Evolutionary conservation across 1,140 invertebrate species (phyloP).

Genomic region (Theocolax elegans): DNA sequence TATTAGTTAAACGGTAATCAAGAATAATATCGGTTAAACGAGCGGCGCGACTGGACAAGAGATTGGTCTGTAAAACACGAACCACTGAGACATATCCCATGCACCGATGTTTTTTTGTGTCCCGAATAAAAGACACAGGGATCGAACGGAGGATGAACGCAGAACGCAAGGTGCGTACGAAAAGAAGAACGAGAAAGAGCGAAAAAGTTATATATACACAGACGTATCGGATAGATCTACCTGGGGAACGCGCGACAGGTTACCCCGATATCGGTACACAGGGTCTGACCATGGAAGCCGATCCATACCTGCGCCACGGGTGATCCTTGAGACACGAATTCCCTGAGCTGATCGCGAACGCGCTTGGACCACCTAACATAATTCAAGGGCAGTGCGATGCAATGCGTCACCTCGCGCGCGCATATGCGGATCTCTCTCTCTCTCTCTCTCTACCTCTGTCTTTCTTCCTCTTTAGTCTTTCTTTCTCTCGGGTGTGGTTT

Average conservation of each 20-base stretch:
- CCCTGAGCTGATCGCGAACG: slow-evolving; percentile 8
- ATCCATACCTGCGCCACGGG: slow-evolving; percentile 10
- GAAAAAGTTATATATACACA: too few relatives aligned
- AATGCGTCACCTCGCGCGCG: slow-evolving; percentile 24
- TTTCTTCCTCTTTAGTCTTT: background rate
- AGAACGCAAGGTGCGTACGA: slow-evolving; percentile 8
- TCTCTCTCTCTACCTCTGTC: background rate
- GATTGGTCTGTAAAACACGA: too few relatives aligned
- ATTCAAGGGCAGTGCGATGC: slow-evolving; percentile 12
- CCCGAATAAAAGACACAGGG: too few relatives aligned
- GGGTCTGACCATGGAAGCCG: background rate
- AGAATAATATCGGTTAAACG: too few relatives aligned
- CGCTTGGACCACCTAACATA: slow-evolving; percentile 21
- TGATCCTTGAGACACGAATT: slow-evolving; percentile 11
- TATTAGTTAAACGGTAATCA: too few relatives aligned
- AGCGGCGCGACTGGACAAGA: too few relatives aligned
- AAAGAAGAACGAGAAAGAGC: background rate
- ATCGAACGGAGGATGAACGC: slow-evolving; percentile 9
- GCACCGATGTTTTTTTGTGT: too few relatives aligned
- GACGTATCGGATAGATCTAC: slow-evolving; percentile 2
- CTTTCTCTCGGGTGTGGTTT: slow-evolving; percentile 29
- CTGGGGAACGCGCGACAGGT: slow-evolving; percentile 27
- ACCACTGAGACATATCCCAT: too few relatives aligned
- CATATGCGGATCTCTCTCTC: background rate
- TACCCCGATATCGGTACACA: slow-evolving; percentile 30